Evolutionary conservation across 2,113 vertebrate genomes (phyloP).

Genomic region (Chamaetylas fuelleborni): DNA sequence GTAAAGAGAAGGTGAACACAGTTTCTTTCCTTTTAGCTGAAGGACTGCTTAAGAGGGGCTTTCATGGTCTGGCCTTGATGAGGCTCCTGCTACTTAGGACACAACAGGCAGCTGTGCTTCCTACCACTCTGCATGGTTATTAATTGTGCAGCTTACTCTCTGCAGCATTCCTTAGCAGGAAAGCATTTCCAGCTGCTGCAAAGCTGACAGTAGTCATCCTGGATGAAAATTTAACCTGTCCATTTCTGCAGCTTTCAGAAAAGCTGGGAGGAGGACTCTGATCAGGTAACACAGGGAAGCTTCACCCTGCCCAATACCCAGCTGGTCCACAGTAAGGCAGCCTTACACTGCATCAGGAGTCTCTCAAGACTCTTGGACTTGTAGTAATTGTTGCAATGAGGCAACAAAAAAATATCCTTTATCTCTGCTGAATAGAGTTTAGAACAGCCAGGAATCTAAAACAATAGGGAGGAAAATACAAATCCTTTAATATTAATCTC

Average conservation of each 20-base stretch:
- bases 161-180: not conserved
- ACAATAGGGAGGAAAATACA: not conserved
- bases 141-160: not conserved
- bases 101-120: not conserved
- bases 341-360: not conserved
- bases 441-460: not conserved
- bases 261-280: not conserved
- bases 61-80: not conserved
- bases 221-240: not conserved
- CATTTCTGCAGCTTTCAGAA: not conserved
- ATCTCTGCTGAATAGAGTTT: not conserved
- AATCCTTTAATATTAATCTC: not conserved
- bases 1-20: not conserved
- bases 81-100: not conserved
- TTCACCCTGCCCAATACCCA: not conserved
- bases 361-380: not conserved
- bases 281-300: not conserved
- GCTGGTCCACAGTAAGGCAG: not conserved
- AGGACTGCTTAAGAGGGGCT: not conserved
- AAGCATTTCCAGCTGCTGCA: not conserved
- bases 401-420: not conserved
- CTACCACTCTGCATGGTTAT: not conserved
- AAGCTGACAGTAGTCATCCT: not conserved
- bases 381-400: not conserved
- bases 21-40: not conserved